Evolutionary conservation across 2,113 vertebrate species (phyloP), one percentile per base, ranked within the genome.

Genomic region (Antigone vipio): DNA sequence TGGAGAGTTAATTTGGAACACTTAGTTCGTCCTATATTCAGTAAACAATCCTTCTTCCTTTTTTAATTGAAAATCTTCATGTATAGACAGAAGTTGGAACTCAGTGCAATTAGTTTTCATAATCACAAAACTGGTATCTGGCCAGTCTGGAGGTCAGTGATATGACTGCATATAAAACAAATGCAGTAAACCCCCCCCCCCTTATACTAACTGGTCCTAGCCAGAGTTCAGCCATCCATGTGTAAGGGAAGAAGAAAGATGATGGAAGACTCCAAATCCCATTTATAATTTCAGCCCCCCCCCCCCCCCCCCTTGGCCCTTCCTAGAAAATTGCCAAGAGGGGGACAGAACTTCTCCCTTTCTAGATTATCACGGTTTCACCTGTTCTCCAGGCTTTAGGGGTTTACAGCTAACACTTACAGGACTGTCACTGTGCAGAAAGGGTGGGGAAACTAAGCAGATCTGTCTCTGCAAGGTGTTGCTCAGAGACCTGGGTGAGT

Each of bases 21-120:
- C 44, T 91, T 79, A 34, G 34, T 64, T 88, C 93, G 77, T 71
- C 47, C 56, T 93, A 6, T 85, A 59, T 82, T 82, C 56, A 85
- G 29, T 87, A 63, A 82, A 63, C 4, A 12, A 21, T 49, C 7
- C 5, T 66, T 34, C 19, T 84, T 59, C 35, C 26, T 64, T 93
- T 89, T 74, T 55, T 67, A 87, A 50, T 35, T 89, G 42, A 52
- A 78, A 85, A 52, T 68, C 12, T 29, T 74, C 47, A 23, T 42
- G 12, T 42, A 17, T 32, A 81, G 77, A 22, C 73, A 56, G 60
- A 50, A 85, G 32, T 42, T 77, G 64, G 45, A 84, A 63, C 24
- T 58, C 38, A 49, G 14, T 64, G 47, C 49, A 55, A 0, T 75
- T 62, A 79, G 23, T 35, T 75, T 63, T 56, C 6, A 1, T 69